These are phyloP conservation scores for Neodontobutis hainanensis DNA, from an alignment of 2,113 vertebrate genomes.

Conservation along the genomic window DNA sequence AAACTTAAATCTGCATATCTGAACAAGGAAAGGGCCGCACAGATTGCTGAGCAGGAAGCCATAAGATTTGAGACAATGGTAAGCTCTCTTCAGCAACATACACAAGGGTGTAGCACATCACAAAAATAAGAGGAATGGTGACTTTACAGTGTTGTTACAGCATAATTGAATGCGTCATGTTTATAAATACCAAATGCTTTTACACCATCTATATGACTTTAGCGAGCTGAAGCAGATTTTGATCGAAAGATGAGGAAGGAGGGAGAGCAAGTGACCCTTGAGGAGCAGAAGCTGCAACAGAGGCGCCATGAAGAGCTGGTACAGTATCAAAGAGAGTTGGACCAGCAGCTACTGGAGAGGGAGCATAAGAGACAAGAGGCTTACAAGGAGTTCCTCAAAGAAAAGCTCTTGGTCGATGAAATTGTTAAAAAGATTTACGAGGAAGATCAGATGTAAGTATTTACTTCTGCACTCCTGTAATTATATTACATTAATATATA, in stretches of 20 bases:
- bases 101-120: no score
- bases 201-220: not conserved
- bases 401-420: slow-evolving; percentile 92
- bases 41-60: slow-evolving; percentile 88
- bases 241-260: slow-evolving; percentile 81
- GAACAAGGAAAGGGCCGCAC: slow-evolving; percentile 89
- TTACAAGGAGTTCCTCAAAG: slow-evolving; percentile 89
- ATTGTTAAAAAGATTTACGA: slow-evolving; percentile 92
- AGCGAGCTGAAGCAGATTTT: slow-evolving; percentile 85
- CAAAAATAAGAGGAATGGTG: no score
- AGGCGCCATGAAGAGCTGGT: slow-evolving; percentile 74
- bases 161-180: no score
- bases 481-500: no score
- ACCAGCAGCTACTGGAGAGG: slow-evolving; percentile 87
- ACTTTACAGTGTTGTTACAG: no score
- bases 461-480: not conserved
- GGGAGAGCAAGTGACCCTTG: slow-evolving; percentile 60
- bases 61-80: slow-evolving; percentile 84
- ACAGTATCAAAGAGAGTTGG: slow-evolving; percentile 83
- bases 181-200: not conserved
- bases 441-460: slow-evolving; percentile 87
- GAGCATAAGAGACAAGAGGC: slow-evolving; percentile 84
- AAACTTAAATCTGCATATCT: slow-evolving; percentile 89
- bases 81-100: slow-evolving; percentile 37
- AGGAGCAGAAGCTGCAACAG: slow-evolving; percentile 76